phyloP scores from a whole-genome alignment of 2,113 vertebrate species.

The Loxodonta africana region DNA sequence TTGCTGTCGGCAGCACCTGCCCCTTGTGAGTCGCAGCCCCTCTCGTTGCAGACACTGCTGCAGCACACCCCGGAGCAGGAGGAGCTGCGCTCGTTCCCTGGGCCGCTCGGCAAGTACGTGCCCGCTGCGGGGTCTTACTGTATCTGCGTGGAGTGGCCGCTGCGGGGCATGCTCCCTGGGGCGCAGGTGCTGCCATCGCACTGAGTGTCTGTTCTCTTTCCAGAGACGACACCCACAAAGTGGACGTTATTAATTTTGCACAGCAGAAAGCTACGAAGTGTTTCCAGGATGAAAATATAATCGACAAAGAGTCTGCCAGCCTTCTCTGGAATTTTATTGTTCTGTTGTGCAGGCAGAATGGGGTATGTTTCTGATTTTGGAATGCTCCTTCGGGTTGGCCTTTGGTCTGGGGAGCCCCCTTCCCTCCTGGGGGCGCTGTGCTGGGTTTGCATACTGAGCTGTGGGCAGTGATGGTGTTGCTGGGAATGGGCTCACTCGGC shows the following conservation, averaged over 20 bases:
- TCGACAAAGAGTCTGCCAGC: conserved; percentile 96
- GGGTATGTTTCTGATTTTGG: conserved; percentile 88
- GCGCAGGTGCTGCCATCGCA: accelerated
- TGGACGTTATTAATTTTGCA: conserved; percentile 99
- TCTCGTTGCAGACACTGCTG: conserved; percentile 91
- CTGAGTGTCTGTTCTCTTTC: not conserved
- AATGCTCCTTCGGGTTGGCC: accelerated
- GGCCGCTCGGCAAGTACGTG: conserved; percentile 96
- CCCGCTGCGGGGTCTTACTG: not conserved
- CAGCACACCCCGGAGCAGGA: conserved; percentile 94
- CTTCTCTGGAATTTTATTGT: conserved; percentile 98
- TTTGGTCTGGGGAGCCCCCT: not conserved
- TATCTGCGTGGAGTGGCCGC: accelerated
- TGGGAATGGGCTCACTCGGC: too few relatives aligned
- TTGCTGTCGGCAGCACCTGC: too few relatives aligned
- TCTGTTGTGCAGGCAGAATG: conserved; percentile 97
- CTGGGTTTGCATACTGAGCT: accelerated
- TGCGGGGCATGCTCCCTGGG: not conserved
- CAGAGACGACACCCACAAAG: conserved; percentile 98
- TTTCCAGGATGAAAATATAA: conserved; percentile 91
- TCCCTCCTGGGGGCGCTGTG: accelerated
- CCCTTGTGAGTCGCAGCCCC: not conserved
- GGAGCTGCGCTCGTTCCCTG: conserved; percentile 95
- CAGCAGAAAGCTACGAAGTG: conserved; percentile 95
- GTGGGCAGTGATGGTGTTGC: accelerated